Evolutionary conservation across 1,140 invertebrate species (phyloP), one percentile per base, ranked within the genome.

Genomic region (fruit fly (Drosophila melanogaster)): DNA sequence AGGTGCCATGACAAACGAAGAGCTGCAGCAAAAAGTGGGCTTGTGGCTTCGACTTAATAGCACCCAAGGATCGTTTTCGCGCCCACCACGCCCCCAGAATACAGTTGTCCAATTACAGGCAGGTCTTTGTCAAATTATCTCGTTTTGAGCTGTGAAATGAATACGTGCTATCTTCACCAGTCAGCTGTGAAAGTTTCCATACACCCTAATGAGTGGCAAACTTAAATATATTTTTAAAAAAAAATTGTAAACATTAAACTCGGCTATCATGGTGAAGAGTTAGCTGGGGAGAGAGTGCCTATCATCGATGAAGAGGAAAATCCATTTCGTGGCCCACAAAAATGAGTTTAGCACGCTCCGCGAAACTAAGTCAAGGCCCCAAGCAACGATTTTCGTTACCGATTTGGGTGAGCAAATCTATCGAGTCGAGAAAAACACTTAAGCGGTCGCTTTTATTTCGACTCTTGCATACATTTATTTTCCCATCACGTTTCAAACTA

Each of bases 1-100:
- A 81, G 46, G 61, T 46, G 70, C 53, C 79, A 83, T 83, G 79
- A 79, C 79, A 69, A 77, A 59, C 60, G 44, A 59, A 61, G 77
- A 74, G 47, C 26, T 49, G 43, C 35, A 58, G 37, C 59, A 24
- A 55, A 15, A 41, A 33, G 53, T 61, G 15, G 30, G 49, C 30
- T 15, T 30, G 41, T 35, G 40, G 41, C 55, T 46, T 5, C n/a
- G 57, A 62, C 40, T 61, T 66, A 66, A 66, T 62, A 35, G 44
- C 33, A 33, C 67, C 53, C 38, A 70, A 50, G 53, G 66, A 71
- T 71, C 64, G 61, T 3, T 66, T 53, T 38, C 19, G 3, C 6
- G 2, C 7, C 8, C 30, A 12, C 35, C 59, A 50, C 62, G 58
- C 62, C 64, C 44, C 19, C 59, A n/a, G 30, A 24, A 58, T 8